These are phyloP conservation scores for Eretmochelys imbricata DNA, from an alignment of 2,113 vertebrate genomes.

Conservation along the genomic window DNA sequence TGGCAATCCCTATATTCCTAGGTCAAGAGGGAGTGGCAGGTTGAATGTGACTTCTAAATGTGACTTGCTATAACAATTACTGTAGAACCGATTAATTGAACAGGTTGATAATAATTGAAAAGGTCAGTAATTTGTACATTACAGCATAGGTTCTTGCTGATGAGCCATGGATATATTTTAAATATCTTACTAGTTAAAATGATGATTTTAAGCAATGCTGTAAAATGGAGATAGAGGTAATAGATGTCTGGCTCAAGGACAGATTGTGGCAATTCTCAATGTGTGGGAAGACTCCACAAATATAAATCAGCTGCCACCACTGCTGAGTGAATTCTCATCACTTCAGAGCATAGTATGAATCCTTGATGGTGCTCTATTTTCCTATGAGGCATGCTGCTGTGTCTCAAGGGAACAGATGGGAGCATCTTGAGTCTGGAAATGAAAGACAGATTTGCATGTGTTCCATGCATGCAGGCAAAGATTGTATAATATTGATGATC, in stretches of 20 bases:
- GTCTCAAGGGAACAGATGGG: rapidly evolving
- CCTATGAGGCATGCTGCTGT: background rate
- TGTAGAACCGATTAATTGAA: background rate
- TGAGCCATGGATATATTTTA: background rate
- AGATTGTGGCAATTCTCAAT: background rate
- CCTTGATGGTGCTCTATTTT: background rate
- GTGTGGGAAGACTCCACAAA: background rate
- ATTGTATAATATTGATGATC: background rate
- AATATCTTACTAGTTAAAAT: background rate
- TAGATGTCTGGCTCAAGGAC: background rate
- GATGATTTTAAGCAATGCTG: background rate
- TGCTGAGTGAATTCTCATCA: rapidly evolving
- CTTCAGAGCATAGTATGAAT: background rate
- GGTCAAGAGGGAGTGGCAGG: background rate
- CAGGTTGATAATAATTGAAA: background rate
- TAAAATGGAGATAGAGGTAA: background rate
- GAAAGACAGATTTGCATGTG: background rate
- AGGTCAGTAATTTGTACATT: background rate
- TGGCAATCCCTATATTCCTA: background rate
- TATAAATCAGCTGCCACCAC: background rate
- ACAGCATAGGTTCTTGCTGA: background rate
- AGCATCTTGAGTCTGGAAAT: background rate
- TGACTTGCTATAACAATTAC: background rate
- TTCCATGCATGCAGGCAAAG: background rate
- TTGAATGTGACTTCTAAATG: rapidly evolving